A percentile compares a stretch with the other conserved stretches of the same genome.
These are phyloP conservation scores for Clivina fossor DNA, from an alignment of 2,888 invertebrate species.

Conservation along the genomic window DNA sequence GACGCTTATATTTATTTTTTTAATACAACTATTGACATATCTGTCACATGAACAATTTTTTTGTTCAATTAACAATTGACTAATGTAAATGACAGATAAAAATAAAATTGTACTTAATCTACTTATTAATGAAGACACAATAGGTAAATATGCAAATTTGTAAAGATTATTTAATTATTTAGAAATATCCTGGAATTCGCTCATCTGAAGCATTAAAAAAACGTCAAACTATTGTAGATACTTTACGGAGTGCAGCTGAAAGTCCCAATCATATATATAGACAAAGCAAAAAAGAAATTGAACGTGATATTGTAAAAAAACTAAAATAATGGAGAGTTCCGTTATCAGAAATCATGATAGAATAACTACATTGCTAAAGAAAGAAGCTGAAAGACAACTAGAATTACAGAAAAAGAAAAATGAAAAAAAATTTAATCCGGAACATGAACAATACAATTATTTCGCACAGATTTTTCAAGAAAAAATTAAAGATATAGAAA, in stretches of 20 bases:
- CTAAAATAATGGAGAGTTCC: too few relatives aligned
- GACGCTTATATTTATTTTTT: too few relatives aligned
- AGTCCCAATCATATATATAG: constrained; percentile 54
- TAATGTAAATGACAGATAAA: too few relatives aligned
- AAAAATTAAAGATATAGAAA: constrained; percentile 66
- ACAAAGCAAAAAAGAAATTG: constrained; percentile 56
- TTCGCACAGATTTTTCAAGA: constrained; percentile 71
- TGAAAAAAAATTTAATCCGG: constrained; percentile 64
- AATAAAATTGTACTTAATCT: too few relatives aligned
- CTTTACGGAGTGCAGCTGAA: constrained; percentile 57
- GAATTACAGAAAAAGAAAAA: constrained; percentile 67
- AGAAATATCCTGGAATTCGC: constrained; percentile 49
- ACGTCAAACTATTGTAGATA: constrained; percentile 49
- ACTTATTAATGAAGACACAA: too few relatives aligned
- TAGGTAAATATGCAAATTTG: too few relatives aligned
- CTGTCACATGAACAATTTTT: too few relatives aligned
- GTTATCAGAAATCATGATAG: constrained; percentile 49
- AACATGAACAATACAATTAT: constrained; percentile 68
- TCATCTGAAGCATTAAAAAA: constrained; percentile 43
- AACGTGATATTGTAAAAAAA: too few relatives aligned
- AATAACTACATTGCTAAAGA: constrained; percentile 54
- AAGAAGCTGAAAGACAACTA: constrained; percentile 67
- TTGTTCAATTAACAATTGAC: too few relatives aligned
- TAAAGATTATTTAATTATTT: constrained; percentile 49
- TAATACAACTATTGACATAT: too few relatives aligned